Conservation (phyloP, 2,888 invertebrate species). For the Rotaria socialis region DNA sequence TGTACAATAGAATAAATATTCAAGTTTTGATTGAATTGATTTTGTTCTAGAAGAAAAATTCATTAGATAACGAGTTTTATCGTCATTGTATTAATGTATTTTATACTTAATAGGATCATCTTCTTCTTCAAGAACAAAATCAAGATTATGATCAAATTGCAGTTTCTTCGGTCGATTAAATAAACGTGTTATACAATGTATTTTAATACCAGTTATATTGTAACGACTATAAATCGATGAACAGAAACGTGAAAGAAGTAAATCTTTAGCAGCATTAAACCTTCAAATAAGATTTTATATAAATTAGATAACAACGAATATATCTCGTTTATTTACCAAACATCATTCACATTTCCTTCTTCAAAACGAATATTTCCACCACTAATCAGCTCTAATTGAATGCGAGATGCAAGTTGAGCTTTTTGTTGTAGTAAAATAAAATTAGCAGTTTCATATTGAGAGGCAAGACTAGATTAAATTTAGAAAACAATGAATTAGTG, state of each 20-base stretch:
- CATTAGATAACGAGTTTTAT: not conserved
- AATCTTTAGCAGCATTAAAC: conserved; percentile 58
- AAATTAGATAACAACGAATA: not conserved
- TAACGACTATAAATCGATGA: conserved; percentile 54
- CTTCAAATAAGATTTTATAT: conserved; percentile 49
- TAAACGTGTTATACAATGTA: conserved; percentile 55
- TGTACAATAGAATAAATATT: conserved; percentile 59
- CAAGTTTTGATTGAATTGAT: conserved; percentile 49
- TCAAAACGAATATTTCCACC: conserved; percentile 60
- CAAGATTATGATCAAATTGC: conserved; percentile 55
- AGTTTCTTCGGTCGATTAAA: conserved; percentile 55
- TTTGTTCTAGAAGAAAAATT: conserved; percentile 29
- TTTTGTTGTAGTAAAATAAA: conserved; percentile 27
- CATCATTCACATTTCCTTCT: conserved; percentile 54
- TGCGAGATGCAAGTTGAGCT: conserved; percentile 10
- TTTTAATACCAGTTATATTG: conserved; percentile 54
- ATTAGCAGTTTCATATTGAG: conserved; percentile 20
- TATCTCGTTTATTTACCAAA: conserved; percentile 52
- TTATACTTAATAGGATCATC: conserved; percentile 49
- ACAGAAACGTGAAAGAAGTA: conserved; percentile 59
- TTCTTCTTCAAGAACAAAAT: conserved; percentile 51
- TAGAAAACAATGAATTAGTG: not conserved
- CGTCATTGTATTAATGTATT: too few species aligned
- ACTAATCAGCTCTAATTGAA: conserved; percentile 55
- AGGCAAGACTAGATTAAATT: not conserved